These are phyloP conservation scores for Rhagoletis zephyria DNA, from an alignment of 1,140 invertebrate species.

Conservation along the genomic window DNA sequence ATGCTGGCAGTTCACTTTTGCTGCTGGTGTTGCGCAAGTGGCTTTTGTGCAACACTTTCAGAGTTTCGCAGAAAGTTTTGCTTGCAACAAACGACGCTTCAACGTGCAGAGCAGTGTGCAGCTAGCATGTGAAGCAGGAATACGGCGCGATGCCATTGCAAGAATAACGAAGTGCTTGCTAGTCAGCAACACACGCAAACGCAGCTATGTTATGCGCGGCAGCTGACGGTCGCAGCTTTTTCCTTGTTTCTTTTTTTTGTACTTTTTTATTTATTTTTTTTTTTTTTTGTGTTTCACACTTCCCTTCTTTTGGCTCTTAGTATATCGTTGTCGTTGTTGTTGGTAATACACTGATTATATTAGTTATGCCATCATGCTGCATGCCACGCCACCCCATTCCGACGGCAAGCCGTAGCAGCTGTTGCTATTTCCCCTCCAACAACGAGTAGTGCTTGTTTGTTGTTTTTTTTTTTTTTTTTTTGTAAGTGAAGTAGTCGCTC, in stretches of 20 bases:
- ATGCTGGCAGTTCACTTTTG: background rate
- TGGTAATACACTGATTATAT: slow-evolving; percentile 41
- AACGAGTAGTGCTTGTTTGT: background rate
- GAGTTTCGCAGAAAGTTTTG: slow-evolving; percentile 38
- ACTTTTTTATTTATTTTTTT: background rate
- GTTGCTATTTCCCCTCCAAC: background rate
- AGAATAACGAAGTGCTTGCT: background rate
- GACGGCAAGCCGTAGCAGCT: background rate
- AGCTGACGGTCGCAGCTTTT: slow-evolving; percentile 36
- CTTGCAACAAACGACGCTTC: slow-evolving; percentile 35
- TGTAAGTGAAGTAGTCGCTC: slow-evolving; percentile 14
- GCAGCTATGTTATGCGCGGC: background rate
- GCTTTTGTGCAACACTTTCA: slow-evolving; percentile 35
- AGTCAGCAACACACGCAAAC: background rate
- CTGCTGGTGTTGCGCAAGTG: slow-evolving; percentile 33
- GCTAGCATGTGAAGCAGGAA: background rate
- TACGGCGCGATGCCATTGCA: background rate
- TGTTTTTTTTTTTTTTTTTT: background rate
- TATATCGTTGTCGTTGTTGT: slow-evolving; percentile 4
- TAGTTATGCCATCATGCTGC: slow-evolving; percentile 13
- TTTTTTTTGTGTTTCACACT: background rate
- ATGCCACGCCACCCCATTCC: background rate
- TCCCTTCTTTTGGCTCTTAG: background rate
- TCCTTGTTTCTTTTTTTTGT: background rate
- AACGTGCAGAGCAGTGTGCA: background rate